Evolutionary conservation across 2,888 invertebrate genomes (phyloP).

Genomic region (Clusia tigrina): DNA sequence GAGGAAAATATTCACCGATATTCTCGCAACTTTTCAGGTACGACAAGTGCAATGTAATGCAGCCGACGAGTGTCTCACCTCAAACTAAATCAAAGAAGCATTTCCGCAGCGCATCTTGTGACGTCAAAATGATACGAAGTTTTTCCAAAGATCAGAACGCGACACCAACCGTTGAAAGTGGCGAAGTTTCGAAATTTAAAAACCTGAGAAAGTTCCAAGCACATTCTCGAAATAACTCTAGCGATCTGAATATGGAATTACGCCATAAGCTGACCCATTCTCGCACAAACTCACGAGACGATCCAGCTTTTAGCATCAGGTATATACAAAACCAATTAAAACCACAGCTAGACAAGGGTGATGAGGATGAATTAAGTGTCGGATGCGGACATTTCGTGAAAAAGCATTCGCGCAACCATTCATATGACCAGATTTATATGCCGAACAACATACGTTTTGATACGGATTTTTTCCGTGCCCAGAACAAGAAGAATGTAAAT

Average conservation of each 20-base stretch:
- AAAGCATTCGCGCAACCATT: constrained; percentile 64
- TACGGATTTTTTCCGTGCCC: constrained; percentile 58
- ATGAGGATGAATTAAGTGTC: constrained; percentile 59
- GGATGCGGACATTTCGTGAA: constrained; percentile 62
- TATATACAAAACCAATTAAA: constrained; percentile 63
- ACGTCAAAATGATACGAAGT: constrained; percentile 64
- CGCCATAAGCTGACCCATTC: constrained; percentile 55
- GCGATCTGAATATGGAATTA: constrained; percentile 60
- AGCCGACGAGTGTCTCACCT: constrained; percentile 46
- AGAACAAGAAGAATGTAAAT: constrained; percentile 60
- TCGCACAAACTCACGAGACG: constrained; percentile 59
- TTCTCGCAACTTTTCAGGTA: constrained; percentile 46
- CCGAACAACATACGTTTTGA: constrained; percentile 64
- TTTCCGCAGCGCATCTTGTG: constrained; percentile 64
- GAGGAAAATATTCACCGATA: background rate
- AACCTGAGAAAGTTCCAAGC: constrained; percentile 61
- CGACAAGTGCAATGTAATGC: constrained; percentile 60
- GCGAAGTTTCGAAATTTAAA: constrained; percentile 48
- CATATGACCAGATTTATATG: constrained; percentile 65
- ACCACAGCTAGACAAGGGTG: constrained; percentile 55
- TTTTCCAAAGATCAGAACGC: constrained; percentile 60
- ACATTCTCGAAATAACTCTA: constrained; percentile 65
- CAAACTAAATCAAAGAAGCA: constrained; percentile 63
- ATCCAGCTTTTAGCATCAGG: constrained; percentile 59
- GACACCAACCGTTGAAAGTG: constrained; percentile 38